Percentiles rank a stretch among this genome's conserved stretches.
phyloP scores from a whole-genome alignment of 2,888 invertebrate species.

The Pachliopta kotzebuea region DNA sequence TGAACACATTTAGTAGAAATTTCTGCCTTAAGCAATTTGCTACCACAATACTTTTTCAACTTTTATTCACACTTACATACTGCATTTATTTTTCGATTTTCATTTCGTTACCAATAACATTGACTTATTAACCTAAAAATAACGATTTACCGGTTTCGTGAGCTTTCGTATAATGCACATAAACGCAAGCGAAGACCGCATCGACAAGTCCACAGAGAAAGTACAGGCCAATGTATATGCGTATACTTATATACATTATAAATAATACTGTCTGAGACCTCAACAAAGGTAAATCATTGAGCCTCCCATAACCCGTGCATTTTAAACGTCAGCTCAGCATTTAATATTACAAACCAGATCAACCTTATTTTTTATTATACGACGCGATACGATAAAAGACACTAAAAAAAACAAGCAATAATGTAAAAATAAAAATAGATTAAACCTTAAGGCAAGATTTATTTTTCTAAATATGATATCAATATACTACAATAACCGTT shows the following conservation, averaged over 20 bases:
- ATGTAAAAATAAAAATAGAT: not conserved
- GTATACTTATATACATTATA: constrained; percentile 15
- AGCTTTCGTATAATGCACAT: constrained; percentile 23
- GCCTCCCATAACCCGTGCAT: constrained; percentile 3
- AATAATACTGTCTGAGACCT: constrained; percentile 5
- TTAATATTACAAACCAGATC: not conserved
- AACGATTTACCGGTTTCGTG: constrained; percentile 17
- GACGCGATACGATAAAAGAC: not conserved
- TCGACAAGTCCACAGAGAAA: constrained; percentile 45
- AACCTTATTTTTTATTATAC: not conserved
- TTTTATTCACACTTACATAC: too few relatives aligned
- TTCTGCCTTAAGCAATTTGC: too few relatives aligned
- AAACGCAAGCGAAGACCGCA: constrained; percentile 32
- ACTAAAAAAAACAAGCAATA: not conserved
- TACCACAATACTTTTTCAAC: too few relatives aligned
- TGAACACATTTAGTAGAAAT: too few relatives aligned
- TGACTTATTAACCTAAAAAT: constrained; percentile 28
- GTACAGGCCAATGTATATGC: constrained; percentile 7
- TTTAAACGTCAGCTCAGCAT: not conserved
- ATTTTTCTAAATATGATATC: too few relatives aligned
- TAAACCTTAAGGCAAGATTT: too few relatives aligned
- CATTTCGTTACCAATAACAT: constrained; percentile 15
- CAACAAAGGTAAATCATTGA: constrained; percentile 11
- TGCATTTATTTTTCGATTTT: not conserved
- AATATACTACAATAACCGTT: too few relatives aligned